A percentile compares a stretch with the other conserved stretches of the same genome.
Evolutionary conservation across 37 sponge, comb jelly and placozoan genomes (phyloP).

Genomic region (Dysidea cf. avara): DNA sequence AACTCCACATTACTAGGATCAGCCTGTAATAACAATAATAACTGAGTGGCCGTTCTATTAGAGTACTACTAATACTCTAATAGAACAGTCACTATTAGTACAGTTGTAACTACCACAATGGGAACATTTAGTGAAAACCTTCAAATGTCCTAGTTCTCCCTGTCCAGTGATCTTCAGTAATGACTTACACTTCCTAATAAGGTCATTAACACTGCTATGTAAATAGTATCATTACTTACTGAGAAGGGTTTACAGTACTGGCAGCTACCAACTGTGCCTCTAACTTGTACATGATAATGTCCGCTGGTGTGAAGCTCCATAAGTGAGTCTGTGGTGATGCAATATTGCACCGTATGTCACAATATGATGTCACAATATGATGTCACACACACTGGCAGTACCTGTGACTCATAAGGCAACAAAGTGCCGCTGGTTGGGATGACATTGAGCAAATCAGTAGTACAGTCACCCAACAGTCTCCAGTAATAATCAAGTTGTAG

Average conservation of each 20-base stretch:
- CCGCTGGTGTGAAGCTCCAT: slow-evolving; percentile 62
- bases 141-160: slow-evolving; percentile 25
- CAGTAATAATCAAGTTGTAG: slow-evolving; percentile 19
- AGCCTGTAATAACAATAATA: slow-evolving; percentile 33
- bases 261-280: too few relatives aligned
- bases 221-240: too few relatives aligned
- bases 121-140: slow-evolving; percentile 27
- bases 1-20: slow-evolving; percentile 43
- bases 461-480: slow-evolving; percentile 1
- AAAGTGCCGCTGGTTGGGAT: slow-evolving; percentile 35
- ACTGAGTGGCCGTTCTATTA: too few relatives aligned
- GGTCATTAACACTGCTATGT: too few relatives aligned
- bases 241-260: too few relatives aligned
- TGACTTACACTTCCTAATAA: slow-evolving; percentile 2
- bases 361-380: too few relatives aligned
- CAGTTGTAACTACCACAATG: too few relatives aligned
- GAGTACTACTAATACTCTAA: neutral
- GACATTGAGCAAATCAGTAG: slow-evolving; percentile 21
- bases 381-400: neutral
- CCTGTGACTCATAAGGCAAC: slow-evolving; percentile 66
- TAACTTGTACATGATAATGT: neutral
- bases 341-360: neutral
- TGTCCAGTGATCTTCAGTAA: slow-evolving; percentile 25
- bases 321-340: slow-evolving; percentile 23
- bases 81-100: neutral